phyloP scores from a whole-genome alignment of 2,113 vertebrate species.

The Riparia riparia region DNA sequence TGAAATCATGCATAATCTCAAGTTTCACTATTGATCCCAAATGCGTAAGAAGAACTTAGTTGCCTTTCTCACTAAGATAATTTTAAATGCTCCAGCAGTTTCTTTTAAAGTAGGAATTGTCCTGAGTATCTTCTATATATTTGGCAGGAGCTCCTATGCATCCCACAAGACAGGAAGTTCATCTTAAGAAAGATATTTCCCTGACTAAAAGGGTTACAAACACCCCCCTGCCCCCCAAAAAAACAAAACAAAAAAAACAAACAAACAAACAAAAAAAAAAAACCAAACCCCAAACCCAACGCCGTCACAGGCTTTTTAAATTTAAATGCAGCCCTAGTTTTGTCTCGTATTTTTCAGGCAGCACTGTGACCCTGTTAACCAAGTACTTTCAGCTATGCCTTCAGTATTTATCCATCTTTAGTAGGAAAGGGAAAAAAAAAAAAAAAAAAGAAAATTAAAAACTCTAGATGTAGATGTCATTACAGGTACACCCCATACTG shows the following conservation, averaged over 20 bases:
- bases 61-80: not conserved
- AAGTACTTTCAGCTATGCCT: not conserved
- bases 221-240: not conserved
- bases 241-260: not conserved
- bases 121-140: not conserved
- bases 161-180: not conserved
- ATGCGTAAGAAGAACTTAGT: not conserved
- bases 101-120: not conserved
- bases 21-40: not conserved
- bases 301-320: not conserved
- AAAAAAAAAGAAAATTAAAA: not conserved
- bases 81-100: not conserved
- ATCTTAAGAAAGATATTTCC: not conserved
- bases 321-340: not conserved
- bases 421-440: not conserved
- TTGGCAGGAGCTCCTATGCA: not conserved
- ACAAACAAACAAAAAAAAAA: not conserved
- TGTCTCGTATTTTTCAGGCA: not conserved
- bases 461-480: accelerated
- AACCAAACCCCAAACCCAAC: not conserved
- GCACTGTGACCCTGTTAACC: not conserved
- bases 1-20: not conserved
- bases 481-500: not conserved
- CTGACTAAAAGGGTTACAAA: not conserved
- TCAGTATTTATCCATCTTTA: not conserved